A percentile compares a stretch with the other conserved stretches of the same genome.
Conservation (phyloP, 2,797 vertebrate species). For the Gephyroberyx darwinii region DNA sequence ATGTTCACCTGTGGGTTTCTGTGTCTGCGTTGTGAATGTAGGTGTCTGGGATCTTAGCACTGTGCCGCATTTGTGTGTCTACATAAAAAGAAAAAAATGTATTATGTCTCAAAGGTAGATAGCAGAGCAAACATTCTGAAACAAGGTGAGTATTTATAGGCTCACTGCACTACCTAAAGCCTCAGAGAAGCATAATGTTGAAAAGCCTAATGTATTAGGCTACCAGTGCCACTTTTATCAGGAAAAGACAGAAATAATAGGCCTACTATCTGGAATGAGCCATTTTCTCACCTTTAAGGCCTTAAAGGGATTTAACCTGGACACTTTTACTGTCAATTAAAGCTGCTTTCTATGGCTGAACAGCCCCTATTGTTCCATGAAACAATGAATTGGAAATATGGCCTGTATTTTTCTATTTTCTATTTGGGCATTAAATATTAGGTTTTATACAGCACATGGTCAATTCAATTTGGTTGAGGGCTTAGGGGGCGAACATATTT, state of each 20-base stretch:
- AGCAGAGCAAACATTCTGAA: not conserved
- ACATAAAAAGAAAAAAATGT: constrained; percentile 9
- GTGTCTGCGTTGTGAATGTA: constrained; percentile 29
- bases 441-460: not conserved
- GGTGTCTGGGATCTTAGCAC: constrained; percentile 29
- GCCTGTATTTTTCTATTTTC: not conserved
- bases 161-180: not conserved
- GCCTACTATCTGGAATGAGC: not conserved
- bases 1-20: constrained; percentile 25
- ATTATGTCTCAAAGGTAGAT: not conserved
- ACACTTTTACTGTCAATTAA: not conserved
- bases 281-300: no score
- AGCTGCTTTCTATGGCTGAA: not conserved
- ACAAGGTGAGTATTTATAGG: constrained; percentile 9
- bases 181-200: not conserved
- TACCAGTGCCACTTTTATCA: no score
- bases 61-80: constrained; percentile 36
- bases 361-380: no score
- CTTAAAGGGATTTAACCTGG: no score
- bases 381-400: not conserved
- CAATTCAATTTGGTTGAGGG: not conserved
- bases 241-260: not conserved
- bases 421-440: not conserved
- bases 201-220: not conserved
- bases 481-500: constrained; percentile 10